Base-by-base conservation (phyloP, 2,888 invertebrate species). In the Lepeophtheirus nordmannii region DNA sequence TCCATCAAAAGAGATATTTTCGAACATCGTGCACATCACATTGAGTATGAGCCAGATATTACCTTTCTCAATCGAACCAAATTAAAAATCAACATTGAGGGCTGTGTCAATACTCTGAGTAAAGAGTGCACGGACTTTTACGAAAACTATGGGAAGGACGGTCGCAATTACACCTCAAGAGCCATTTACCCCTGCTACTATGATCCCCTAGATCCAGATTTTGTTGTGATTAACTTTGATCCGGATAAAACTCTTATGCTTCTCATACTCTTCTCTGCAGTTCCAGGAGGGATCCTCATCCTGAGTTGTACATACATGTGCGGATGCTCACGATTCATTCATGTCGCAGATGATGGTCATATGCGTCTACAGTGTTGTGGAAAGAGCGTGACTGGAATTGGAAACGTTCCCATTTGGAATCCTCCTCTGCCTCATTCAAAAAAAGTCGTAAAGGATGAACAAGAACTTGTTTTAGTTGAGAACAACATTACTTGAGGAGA, bases 51-150 rank as follows among this genome's bases (percentile, higher is more conserved):
- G 38, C 22, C 20, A 14, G 63, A 63, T 8, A 63, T 63, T 20
- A 63, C 56, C 9, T 23, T 63, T 23, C 23, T 30, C 17, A 63
- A 63, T 37, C 41, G 20, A 41, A 62, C 62, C 62, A 62, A 46
- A 60, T 22, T 63, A n/a, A 63, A 62, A 37, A 53, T 63, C 56
- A 70, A 70, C 65, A 46, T 68, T 11, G 68, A 69, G 30, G 70
- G 69, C 20, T 70, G 70, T 57, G 69, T 69, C 46, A 70, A 70
- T 65, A 68, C 69, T 14, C 67, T 70, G 37, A 66, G 58, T 41
- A 69, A 69, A 65, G 70, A 69, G 56, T 70, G 70, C 67, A 69
- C 58, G 38, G 63, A 58, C 14, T 70, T 66, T 40, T 62, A 67
- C 60, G 14, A 37, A n/a, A 22, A 61, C 38, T 66, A 58, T 60